These are phyloP conservation scores for Marisa cornuarietis DNA, from an alignment of 1,140 invertebrate species.

Conservation along the genomic window DNA sequence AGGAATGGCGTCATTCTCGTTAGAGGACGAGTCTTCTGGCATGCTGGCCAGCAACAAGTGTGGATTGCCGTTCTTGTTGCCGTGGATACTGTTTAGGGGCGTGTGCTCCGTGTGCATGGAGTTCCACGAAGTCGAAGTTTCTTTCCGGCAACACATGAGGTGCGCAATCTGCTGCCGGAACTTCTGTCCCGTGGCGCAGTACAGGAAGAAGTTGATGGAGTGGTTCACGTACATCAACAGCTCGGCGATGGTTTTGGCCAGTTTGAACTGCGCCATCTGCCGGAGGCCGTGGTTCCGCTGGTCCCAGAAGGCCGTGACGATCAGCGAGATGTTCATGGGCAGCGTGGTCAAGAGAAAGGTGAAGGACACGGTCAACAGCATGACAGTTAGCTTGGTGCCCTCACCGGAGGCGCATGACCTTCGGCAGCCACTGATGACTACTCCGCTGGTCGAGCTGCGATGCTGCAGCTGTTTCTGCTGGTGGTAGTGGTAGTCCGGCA, in stretches of 20 bases:
- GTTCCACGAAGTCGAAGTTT: too few relatives aligned
- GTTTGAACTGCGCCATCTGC: slow-evolving; percentile 40
- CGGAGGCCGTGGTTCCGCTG: slow-evolving; percentile 16
- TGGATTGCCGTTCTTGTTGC: too few relatives aligned
- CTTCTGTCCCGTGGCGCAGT: slow-evolving; percentile 63
- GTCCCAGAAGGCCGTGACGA: slow-evolving; percentile 50
- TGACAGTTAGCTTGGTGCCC: slow-evolving; percentile 55
- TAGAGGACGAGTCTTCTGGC: too few relatives aligned
- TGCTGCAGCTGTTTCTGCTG: slow-evolving; percentile 24
- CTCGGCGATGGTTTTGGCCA: slow-evolving; percentile 55
- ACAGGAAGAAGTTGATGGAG: slow-evolving; percentile 66
- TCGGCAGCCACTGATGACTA: not conserved
- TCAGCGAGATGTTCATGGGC: slow-evolving; percentile 60
- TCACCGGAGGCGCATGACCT: slow-evolving; percentile 37
- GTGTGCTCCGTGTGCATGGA: too few relatives aligned
- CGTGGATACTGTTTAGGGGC: too few relatives aligned
- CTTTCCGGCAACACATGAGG: too few relatives aligned
- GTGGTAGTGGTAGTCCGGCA: slow-evolving; percentile 11
- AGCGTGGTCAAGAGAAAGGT: slow-evolving; percentile 61
- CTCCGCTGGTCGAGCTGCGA: too few relatives aligned
- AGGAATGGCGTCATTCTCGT: too few relatives aligned
- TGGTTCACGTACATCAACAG: slow-evolving; percentile 66
- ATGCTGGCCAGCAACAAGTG: too few relatives aligned
- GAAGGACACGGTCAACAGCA: slow-evolving; percentile 62
- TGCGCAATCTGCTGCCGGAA: slow-evolving; percentile 44